Conservation (phyloP, 2,888 invertebrate species). For the Eulithis prunata region DNA sequence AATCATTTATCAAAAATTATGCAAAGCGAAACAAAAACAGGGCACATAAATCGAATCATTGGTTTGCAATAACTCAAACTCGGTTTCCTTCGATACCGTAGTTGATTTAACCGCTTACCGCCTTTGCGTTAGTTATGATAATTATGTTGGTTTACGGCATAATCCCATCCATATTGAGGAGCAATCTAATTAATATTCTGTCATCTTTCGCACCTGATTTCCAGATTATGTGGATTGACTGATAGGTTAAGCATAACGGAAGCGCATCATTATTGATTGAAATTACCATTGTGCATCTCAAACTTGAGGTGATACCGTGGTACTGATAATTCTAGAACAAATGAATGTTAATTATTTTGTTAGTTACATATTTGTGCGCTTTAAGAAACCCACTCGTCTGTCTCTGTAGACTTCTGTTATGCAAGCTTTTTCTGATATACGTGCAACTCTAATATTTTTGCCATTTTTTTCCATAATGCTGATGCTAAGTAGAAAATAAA, state of each 20-base stretch:
- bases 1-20: slow-evolving; percentile 27
- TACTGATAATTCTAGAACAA: too few relatives aligned
- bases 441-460: too few relatives aligned
- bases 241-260: slow-evolving; percentile 30
- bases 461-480: too few relatives aligned
- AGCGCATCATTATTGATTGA: slow-evolving; percentile 15
- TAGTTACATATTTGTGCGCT: too few relatives aligned
- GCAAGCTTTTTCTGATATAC: too few relatives aligned
- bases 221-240: slow-evolving; percentile 42
- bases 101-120: slow-evolving; percentile 45
- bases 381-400: too few relatives aligned
- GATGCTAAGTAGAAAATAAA: too few relatives aligned
- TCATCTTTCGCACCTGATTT: slow-evolving; percentile 45
- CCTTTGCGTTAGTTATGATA: slow-evolving; percentile 43
- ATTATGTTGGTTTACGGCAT: slow-evolving; percentile 42
- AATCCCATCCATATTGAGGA: slow-evolving; percentile 45
- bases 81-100: slow-evolving; percentile 40
- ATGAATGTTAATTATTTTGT: too few relatives aligned
- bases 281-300: neutral
- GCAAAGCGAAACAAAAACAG: slow-evolving; percentile 25
- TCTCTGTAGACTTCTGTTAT: too few relatives aligned
- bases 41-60: slow-evolving; percentile 34
- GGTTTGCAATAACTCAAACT: slow-evolving; percentile 38
- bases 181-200: slow-evolving; percentile 42
- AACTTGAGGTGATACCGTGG: neutral